Base-by-base conservation (phyloP, 2,113 vertebrate species). In the Bubo scandiacus region DNA sequence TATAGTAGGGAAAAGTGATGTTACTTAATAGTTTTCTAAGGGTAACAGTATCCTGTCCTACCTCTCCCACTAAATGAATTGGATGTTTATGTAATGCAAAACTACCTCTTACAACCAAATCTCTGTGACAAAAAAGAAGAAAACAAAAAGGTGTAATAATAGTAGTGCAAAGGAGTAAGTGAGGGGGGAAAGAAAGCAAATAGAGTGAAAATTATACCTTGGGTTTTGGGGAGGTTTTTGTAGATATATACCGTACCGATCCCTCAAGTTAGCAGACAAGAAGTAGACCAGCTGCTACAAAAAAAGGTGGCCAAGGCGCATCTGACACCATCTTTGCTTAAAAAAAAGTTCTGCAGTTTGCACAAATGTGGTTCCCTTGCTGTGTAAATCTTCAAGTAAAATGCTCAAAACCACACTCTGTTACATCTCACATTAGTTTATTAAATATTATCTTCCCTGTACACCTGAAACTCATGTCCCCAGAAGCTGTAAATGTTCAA, bases 261-360 rank as follows among this genome's bases (percentile, higher is more conserved):
- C 42, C 32, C 20, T 5, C 7, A 30, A 25, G 55, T 62, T 34
- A 62, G 49, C 0, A 88, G 34, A 36, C 27, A 47, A 82, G 61
- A 17, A 70, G 49, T 81, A 96, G 95, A 97, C 88, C 47, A 26
- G 86, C 94, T 94, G 93, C 86, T 90, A 93, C 92, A 81, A 58
- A 90, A 95, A 95, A 90, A 83, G 38, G 91, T 88, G 92, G 89
- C 90, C 36, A 38, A 16, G 36, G 19, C 15, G 10, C 15, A 34
- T 52, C 21, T 67, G 17, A 8, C 15, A 30, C 79, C 83, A 87
- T 89, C 90, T 95, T 75, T 21, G 9, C 49, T 70, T 49, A 72
- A 61, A 75, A 34, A 20, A 20, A 62, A 36, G 19, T 72, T 73
- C 47, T 40, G 54, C 14, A 21, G 15, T 62, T 78, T 38, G 45